Evolutionary conservation across 2,797 vertebrate species (phyloP).

Genomic region (Peromyscus melanophrys): DNA sequence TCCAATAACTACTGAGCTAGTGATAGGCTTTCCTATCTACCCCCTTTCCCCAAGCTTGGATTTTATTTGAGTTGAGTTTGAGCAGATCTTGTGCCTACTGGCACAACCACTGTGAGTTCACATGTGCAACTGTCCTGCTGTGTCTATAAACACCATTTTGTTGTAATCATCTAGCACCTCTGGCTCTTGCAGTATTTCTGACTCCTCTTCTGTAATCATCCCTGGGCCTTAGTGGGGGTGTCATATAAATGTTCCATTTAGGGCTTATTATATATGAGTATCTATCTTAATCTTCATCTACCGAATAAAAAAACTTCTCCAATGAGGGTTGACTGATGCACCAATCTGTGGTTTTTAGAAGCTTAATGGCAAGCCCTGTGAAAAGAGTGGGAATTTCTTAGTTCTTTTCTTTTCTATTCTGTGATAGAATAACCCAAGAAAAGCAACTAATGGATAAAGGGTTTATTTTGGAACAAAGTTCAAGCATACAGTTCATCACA

Average conservation of each 20-base stretch:
- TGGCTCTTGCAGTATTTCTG: background rate
- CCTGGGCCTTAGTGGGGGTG: background rate
- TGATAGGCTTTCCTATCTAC: too few relatives aligned
- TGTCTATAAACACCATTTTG: background rate
- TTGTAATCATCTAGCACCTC: background rate
- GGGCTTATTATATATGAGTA: background rate
- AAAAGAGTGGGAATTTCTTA: background rate
- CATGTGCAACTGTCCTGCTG: background rate
- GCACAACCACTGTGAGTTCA: background rate
- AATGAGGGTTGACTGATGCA: background rate
- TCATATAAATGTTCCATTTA: background rate
- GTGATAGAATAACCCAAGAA: background rate
- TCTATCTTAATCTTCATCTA: background rate
- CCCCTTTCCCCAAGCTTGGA: background rate
- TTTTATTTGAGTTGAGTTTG: background rate
- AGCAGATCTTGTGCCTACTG: background rate
- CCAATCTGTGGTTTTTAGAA: background rate
- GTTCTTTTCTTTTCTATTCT: too few relatives aligned
- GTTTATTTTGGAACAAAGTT: background rate
- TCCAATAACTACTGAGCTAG: background rate
- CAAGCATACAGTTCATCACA: background rate
- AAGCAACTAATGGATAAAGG: background rate
- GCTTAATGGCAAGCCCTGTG: background rate
- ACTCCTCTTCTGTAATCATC: too few relatives aligned
- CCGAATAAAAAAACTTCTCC: background rate